phyloP scores from a whole-genome alignment of 2,888 invertebrate species.

The Cybosia mesomella region DNA sequence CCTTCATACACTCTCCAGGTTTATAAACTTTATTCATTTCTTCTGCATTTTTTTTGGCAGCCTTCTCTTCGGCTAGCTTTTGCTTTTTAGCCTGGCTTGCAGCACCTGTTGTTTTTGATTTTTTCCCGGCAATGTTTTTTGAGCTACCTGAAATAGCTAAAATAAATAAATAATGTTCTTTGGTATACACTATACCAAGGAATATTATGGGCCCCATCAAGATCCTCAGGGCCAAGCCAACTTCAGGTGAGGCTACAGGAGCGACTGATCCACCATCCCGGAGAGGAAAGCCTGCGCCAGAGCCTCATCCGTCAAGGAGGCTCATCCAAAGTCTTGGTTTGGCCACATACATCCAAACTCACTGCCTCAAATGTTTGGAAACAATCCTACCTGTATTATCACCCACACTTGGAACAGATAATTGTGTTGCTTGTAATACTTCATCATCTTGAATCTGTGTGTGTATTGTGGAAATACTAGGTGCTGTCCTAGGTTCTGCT shows the following conservation, averaged over 20 bases:
- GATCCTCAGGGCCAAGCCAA: no score
- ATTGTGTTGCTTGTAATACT: background rate
- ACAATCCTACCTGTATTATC: background rate
- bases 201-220: no score
- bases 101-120: slow-evolving; percentile 20
- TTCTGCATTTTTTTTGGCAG: slow-evolving; percentile 26
- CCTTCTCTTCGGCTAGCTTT: slow-evolving; percentile 54
- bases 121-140: slow-evolving; percentile 35
- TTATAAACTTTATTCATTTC: slow-evolving; percentile 69
- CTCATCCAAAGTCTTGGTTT: no score
- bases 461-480: background rate
- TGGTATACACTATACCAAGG: no score
- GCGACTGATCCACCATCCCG: no score
- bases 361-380: background rate
- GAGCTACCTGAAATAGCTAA: slow-evolving; percentile 8
- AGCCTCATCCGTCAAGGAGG: no score
- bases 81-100: slow-evolving; percentile 35
- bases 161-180: background rate
- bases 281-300: no score
- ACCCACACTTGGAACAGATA: background rate
- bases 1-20: slow-evolving; percentile 84
- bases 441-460: background rate
- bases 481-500: background rate
- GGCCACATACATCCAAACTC: background rate
- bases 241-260: no score